These are phyloP conservation scores for Pteropus rufus DNA, from an alignment of 2,797 vertebrate species.

Conservation along the genomic window DNA sequence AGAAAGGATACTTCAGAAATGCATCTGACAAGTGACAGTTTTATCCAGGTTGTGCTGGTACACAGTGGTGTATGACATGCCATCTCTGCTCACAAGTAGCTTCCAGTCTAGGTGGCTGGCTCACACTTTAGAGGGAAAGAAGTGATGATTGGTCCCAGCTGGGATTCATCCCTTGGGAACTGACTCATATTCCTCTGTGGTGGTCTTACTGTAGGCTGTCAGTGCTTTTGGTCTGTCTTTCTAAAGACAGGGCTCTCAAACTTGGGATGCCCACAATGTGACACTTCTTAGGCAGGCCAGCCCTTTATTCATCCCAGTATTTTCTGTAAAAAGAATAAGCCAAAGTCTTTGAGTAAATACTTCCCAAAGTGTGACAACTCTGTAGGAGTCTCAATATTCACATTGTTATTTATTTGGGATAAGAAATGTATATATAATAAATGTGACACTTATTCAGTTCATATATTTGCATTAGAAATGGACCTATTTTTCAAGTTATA, in stretches of 20 bases:
- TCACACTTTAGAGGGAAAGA: no score
- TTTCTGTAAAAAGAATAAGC: slow-evolving; percentile 22
- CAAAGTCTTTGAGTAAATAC: background rate
- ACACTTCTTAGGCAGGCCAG: background rate
- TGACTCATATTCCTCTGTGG: background rate
- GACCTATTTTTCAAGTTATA: slow-evolving; percentile 23
- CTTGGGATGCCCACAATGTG: no score
- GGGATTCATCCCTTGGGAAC: background rate
- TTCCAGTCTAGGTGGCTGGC: background rate
- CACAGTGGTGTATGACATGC: background rate
- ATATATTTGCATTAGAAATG: slow-evolving; percentile 14
- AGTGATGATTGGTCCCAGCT: background rate
- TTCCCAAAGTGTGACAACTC: background rate
- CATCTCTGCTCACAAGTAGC: background rate
- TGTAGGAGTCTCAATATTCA: background rate
- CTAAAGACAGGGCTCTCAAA: background rate
- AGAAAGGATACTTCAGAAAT: background rate
- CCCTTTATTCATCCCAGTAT: background rate
- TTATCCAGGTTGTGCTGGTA: background rate
- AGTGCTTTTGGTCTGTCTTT: background rate
- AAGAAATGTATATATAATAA: background rate
- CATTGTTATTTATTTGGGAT: slow-evolving; percentile 21
- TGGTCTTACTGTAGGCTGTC: background rate
- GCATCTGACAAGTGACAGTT: background rate
- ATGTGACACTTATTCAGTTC: background rate